Conservation (phyloP, 2,113 vertebrate species). For the Nicator chloris region DNA sequence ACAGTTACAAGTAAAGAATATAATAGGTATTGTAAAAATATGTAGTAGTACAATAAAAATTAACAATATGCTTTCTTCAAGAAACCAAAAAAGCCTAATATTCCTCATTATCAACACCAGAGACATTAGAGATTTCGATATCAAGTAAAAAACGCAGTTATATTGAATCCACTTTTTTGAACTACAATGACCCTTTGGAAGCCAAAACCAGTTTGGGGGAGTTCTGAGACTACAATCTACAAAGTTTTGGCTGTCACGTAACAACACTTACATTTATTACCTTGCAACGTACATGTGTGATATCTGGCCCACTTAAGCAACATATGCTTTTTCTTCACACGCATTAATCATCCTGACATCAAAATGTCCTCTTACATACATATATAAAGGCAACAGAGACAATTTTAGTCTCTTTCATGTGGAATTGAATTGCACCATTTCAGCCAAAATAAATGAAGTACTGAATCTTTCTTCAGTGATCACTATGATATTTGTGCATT, state of each 20-base stretch:
- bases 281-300: neutral
- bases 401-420: neutral
- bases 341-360: neutral
- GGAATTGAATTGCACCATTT: neutral
- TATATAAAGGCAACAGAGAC: neutral
- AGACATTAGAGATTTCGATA: neutral
- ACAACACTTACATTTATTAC: neutral
- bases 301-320: neutral
- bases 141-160: neutral
- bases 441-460: neutral
- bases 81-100: neutral
- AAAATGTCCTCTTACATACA: neutral
- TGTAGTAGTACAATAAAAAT: neutral
- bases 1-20: neutral
- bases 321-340: neutral
- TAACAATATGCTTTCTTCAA: neutral
- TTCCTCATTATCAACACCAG: neutral
- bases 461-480: neutral
- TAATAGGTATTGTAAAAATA: neutral
- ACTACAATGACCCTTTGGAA: neutral
- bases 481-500: neutral
- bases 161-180: neutral
- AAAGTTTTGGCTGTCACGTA: neutral
- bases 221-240: neutral
- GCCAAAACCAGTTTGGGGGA: neutral